Evolutionary conservation across 2,113 vertebrate genomes (phyloP), one percentile per base, ranked within the genome.

Genomic region (Platichthys stellatus): DNA sequence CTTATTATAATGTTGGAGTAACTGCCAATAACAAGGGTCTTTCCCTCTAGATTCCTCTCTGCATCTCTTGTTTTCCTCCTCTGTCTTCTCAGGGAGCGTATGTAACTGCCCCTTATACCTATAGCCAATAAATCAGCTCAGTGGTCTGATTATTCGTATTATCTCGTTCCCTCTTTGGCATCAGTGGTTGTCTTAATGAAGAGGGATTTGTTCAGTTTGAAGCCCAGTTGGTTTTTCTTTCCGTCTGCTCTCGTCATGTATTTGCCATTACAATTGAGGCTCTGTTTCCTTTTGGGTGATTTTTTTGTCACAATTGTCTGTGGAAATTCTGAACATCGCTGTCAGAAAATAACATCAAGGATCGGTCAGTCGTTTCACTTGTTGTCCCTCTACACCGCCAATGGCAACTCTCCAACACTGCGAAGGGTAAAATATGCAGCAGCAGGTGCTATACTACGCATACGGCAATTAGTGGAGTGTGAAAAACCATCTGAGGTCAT

Each of bases 121-220:
- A 23, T 58, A 53, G 74, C 49, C 72, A 83, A 76, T 79, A 69
- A 79, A 78, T 79, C 31, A 23, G 53, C 56, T 54, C 20, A 54
- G 51, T 54, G 20, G 51, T 54, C 51, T 54, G 51, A 54, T 76
- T 85, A 71, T 40, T 69, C 70, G 64, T 24, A 43, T 86, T 78
- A 76, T 79, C 69, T 61, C 20, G 68, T 64, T 84, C 59, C 43
- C 54, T 59, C 74, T 56, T 68, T 68, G 28, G 74, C 66, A 84
- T 83, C 76, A 73, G 74, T 67, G 75, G 84, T 78, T 73, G 35
- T 80, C 51, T 72, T 82, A 80, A 84, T 80, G 69, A 76, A 65
- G 43, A 59, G 63, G 60, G 75, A 81, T 80, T 81, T 72, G 74
- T 71, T 72, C 24, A 72, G 68, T 86, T 21, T 62, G 63, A 31